phyloP scores from a whole-genome alignment of 1,140 invertebrate genomes.

The Drosophila arizonae region DNA sequence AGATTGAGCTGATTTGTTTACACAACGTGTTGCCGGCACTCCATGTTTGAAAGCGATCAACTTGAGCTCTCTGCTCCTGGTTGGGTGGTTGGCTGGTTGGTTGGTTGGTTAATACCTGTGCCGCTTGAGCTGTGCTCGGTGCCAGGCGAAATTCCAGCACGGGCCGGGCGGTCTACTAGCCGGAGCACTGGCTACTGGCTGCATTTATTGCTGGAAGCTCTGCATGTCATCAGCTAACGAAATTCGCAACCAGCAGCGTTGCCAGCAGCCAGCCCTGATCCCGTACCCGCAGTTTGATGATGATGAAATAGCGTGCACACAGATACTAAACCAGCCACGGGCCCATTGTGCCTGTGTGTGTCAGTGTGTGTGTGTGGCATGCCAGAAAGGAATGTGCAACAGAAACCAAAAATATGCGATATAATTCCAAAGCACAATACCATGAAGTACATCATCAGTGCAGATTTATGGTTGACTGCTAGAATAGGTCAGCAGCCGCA shows the following conservation, averaged over 20 bases:
- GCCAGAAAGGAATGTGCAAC: slow-evolving; percentile 79
- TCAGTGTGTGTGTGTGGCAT: slow-evolving; percentile 50
- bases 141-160: slow-evolving; percentile 46
- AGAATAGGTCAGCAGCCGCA: slow-evolving; percentile 78
- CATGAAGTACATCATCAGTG: slow-evolving; percentile 81
- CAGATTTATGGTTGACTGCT: slow-evolving; percentile 81
- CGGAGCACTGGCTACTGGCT: background rate
- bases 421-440: slow-evolving; percentile 81
- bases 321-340: slow-evolving; percentile 47
- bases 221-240: slow-evolving; percentile 74
- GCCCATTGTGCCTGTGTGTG: slow-evolving; percentile 18
- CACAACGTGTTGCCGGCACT: background rate
- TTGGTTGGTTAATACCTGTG: slow-evolving; percentile 7
- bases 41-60: slow-evolving; percentile 21
- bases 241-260: slow-evolving; percentile 43
- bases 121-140: slow-evolving; percentile 20
- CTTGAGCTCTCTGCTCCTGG: background rate
- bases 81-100: background rate
- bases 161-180: slow-evolving; percentile 1
- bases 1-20: slow-evolving; percentile 44
- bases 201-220: slow-evolving; percentile 19
- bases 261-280: slow-evolving; percentile 16
- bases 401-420: slow-evolving; percentile 81
- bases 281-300: slow-evolving; percentile 64
- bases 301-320: slow-evolving; percentile 76